These are phyloP conservation scores for Prorops nasuta DNA, from an alignment of 1,140 invertebrate genomes.

Conservation along the genomic window DNA sequence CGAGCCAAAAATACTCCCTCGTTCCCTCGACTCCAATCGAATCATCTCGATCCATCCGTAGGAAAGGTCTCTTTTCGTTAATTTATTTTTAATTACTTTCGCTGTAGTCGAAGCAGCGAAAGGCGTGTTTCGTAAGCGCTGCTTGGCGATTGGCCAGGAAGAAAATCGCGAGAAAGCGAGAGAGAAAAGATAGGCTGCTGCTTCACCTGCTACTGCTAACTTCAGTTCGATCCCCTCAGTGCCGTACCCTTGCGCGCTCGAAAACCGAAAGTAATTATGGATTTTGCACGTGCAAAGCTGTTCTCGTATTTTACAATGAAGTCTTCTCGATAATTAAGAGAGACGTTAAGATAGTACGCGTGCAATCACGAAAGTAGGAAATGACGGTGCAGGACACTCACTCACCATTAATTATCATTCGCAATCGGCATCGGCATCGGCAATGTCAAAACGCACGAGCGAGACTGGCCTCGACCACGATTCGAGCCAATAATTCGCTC, in stretches of 20 bases:
- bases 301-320: conserved; percentile 11
- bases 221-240: no score
- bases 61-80: no score
- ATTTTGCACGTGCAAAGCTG: background rate
- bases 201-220: no score
- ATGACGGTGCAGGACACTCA: conserved; percentile 31
- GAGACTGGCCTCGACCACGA: conserved; percentile 20
- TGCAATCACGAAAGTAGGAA: conserved; percentile 38
- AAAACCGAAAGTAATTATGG: conserved; percentile 14
- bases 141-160: no score
- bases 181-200: no score
- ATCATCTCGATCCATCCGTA: no score
- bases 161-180: no score
- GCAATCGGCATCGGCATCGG: conserved; percentile 22
- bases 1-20: no score
- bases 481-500: conserved; percentile 31
- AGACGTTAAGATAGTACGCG: conserved; percentile 18
- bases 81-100: no score
- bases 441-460: conserved; percentile 7
- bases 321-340: conserved; percentile 28
- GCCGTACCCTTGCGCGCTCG: conserved; percentile 12
- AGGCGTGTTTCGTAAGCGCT: no score
- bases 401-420: conserved; percentile 29
- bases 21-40: no score
- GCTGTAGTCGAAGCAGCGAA: no score